Conservation (phyloP, 2,888 invertebrate species). For the Polymixis flavicincta region DNA sequence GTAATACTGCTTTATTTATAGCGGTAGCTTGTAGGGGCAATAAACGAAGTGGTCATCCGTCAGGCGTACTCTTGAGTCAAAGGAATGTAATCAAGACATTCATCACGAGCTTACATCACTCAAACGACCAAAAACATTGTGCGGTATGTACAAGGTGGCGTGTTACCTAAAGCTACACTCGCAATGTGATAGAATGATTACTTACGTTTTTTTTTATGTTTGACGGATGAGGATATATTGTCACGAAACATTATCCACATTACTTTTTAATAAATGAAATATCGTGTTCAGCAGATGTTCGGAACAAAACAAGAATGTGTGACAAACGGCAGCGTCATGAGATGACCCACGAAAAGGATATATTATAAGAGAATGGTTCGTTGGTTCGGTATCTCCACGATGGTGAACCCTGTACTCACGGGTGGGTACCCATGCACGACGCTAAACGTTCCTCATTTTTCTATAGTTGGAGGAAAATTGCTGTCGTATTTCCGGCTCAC, state of each 20-base stretch:
- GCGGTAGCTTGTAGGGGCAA: slow-evolving; percentile 74
- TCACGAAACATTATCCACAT: slow-evolving; percentile 52
- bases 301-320: slow-evolving; percentile 48
- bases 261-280: slow-evolving; percentile 60
- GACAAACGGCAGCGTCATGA: slow-evolving; percentile 63
- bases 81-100: slow-evolving; percentile 86
- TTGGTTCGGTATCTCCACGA: slow-evolving; percentile 69
- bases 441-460: slow-evolving; percentile 88
- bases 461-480: slow-evolving; percentile 89
- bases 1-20: slow-evolving; percentile 78
- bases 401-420: slow-evolving; percentile 73
- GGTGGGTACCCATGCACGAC: slow-evolving; percentile 82
- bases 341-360: slow-evolving; percentile 70
- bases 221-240: slow-evolving; percentile 74
- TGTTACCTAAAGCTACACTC: not conserved
- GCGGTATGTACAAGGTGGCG: slow-evolving; percentile 44
- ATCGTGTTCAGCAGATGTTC: slow-evolving; percentile 41
- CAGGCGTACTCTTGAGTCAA: slow-evolving; percentile 79
- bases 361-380: slow-evolving; percentile 72
- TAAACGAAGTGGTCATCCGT: slow-evolving; percentile 84
- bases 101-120: slow-evolving; percentile 79
- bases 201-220: slow-evolving; percentile 71
- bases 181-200: slow-evolving; percentile 73
- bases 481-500: slow-evolving; percentile 89
- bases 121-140: slow-evolving; percentile 70